These are phyloP conservation scores for Balearica regulorum DNA, from an alignment of 2,797 vertebrate species.

Conservation along the genomic window DNA sequence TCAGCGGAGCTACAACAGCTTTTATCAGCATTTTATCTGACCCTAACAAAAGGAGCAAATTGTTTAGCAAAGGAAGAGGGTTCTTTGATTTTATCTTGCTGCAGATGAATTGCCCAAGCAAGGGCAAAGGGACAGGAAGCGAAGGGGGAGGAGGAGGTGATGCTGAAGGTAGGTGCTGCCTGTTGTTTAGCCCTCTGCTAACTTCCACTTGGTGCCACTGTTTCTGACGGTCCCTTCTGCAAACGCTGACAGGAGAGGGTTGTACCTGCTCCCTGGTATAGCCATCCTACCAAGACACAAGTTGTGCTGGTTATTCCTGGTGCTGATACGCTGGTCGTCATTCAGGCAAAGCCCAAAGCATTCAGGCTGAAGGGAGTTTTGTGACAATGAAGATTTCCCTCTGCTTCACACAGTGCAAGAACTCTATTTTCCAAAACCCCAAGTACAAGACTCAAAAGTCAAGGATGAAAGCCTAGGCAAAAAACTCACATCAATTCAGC, in stretches of 20 bases:
- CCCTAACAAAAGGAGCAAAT: conserved; percentile 54
- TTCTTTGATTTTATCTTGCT: conserved; percentile 65
- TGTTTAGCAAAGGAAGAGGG: conserved; percentile 61
- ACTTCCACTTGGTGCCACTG: background rate
- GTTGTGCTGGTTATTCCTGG: background rate
- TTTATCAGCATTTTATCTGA: conserved; percentile 62
- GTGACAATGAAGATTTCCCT: background rate
- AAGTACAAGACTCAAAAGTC: background rate
- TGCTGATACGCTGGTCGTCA: background rate
- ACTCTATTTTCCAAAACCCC: background rate
- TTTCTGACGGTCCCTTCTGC: background rate
- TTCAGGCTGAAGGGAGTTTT: background rate
- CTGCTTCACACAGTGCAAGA: background rate
- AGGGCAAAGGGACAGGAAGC: conserved; percentile 66
- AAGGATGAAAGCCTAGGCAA: background rate
- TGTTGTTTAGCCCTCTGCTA: background rate
- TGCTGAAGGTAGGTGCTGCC: conserved; percentile 33
- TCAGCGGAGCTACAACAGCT: conserved; percentile 32
- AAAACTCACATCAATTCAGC: background rate
- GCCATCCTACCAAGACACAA: background rate
- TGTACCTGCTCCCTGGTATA: background rate
- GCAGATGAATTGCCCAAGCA: conserved; percentile 60
- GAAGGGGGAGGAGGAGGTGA: conserved; percentile 36
- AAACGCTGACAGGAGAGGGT: background rate
- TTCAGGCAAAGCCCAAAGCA: background rate